Percentiles rank a stretch among this genome's conserved stretches.
phyloP scores from a whole-genome alignment of 1,140 invertebrate genomes.

The Chironomus striatipennis region DNA sequence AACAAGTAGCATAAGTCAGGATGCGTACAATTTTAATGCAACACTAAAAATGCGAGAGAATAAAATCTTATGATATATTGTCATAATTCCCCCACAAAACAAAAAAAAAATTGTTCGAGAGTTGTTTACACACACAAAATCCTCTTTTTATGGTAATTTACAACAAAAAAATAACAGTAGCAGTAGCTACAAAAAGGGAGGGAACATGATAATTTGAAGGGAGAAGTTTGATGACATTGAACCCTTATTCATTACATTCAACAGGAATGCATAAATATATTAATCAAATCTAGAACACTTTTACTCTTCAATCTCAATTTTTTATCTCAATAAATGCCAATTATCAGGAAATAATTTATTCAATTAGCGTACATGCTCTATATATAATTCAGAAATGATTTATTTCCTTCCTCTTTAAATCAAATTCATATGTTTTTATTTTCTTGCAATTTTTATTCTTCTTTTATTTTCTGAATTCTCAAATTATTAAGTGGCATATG shows the following conservation, averaged over 20 bases:
- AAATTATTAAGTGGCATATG: too few species aligned
- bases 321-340: conserved; percentile 17
- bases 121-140: conserved; percentile 12
- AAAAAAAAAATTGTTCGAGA: background rate
- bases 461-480: too few species aligned
- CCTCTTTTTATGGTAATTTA: conserved; percentile 14
- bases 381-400: conserved; percentile 17
- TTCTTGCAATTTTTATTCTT: too few species aligned
- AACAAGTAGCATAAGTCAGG: background rate
- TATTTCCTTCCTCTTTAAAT: background rate
- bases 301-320: background rate
- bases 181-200: background rate
- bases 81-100: background rate
- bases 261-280: background rate
- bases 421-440: too few species aligned
- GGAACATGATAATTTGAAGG: background rate
- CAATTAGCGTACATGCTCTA: background rate
- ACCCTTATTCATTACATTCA: conserved; percentile 6
- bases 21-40: conserved; percentile 8
- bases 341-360: conserved; percentile 20
- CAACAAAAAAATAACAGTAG: background rate
- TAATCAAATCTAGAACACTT: background rate
- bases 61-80: conserved; percentile 15
- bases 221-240: background rate
- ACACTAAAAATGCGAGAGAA: conserved; percentile 7